Percentiles rank a stretch among this genome's conserved stretches.
These are phyloP conservation scores for Psittacara wagleri DNA, from an alignment of 2,113 vertebrate species.

Conservation along the genomic window DNA sequence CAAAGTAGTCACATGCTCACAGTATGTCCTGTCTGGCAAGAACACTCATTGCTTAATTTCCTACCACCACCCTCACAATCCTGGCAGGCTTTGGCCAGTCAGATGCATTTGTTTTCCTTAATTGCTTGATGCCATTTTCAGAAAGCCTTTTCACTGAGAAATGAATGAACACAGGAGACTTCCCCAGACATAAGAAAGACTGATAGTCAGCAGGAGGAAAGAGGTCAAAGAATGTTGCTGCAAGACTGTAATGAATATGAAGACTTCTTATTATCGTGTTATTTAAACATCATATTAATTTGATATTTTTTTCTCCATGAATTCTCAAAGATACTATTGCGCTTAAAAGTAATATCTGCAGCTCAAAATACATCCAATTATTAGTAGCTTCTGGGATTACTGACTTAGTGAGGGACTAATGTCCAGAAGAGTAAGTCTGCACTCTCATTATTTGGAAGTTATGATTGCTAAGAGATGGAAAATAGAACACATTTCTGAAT, in stretches of 20 bases:
- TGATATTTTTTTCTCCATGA: not conserved
- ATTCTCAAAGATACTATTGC: not conserved
- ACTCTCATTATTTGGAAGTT: not conserved
- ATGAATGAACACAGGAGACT: not conserved
- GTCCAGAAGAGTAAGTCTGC: not conserved
- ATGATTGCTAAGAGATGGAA: not conserved
- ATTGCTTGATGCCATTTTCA: constrained; percentile 50
- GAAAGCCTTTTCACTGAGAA: constrained; percentile 48
- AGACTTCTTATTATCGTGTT: not conserved
- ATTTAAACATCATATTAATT: not conserved
- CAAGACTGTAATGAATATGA: not conserved
- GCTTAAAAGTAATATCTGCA: not conserved
- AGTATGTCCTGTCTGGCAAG: constrained; percentile 18
- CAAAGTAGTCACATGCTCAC: constrained; percentile 28
- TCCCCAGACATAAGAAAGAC: not conserved
- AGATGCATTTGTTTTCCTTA: constrained; percentile 29
- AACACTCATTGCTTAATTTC: not conserved
- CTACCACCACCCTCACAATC: not conserved
- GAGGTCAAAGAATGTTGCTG: not conserved
- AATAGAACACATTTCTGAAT: not conserved
- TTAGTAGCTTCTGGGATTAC: not conserved
- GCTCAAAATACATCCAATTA: not conserved
- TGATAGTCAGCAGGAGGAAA: not conserved
- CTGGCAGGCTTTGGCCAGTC: constrained; percentile 3
- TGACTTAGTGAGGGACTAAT: not conserved